Conservation (phyloP, 2,113 vertebrate genomes). For the Xyliphius kryptos region DNA sequence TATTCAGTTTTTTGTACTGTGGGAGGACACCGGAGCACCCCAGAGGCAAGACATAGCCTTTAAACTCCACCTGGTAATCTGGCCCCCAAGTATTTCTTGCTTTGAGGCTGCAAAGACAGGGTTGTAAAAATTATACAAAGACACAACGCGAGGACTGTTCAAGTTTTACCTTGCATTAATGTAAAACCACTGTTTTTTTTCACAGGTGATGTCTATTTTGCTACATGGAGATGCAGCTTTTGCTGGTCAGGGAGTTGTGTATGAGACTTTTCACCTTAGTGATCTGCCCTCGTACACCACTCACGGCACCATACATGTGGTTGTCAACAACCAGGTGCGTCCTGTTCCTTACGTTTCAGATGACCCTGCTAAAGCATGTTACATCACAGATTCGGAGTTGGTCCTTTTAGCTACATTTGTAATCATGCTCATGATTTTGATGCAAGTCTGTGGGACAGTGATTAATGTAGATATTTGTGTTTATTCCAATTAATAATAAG, state of each 20-base stretch:
- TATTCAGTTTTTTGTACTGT: too few relatives aligned
- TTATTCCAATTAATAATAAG: not conserved
- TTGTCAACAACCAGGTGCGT: slow-evolving; percentile 93
- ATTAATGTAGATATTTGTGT: not conserved
- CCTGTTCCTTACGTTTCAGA: not conserved
- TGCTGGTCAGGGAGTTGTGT: too few relatives aligned
- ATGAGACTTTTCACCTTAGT: slow-evolving; percentile 92
- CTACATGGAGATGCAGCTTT: too few relatives aligned
- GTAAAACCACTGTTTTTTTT: not conserved
- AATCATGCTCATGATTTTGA: not conserved
- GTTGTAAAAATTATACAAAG: too few relatives aligned
- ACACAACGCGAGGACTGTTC: not conserved
- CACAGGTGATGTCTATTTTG: slow-evolving; percentile 67
- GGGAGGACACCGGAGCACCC: too few relatives aligned
- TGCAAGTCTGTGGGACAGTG: not conserved
- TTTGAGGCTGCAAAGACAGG: too few relatives aligned
- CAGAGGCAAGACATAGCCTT: too few relatives aligned
- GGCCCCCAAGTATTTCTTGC: too few relatives aligned
- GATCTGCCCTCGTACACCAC: slow-evolving; percentile 93
- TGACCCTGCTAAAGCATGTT: not conserved
- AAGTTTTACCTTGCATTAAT: not conserved
- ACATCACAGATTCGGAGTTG: not conserved
- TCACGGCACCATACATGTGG: slow-evolving; percentile 86
- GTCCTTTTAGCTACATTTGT: not conserved
- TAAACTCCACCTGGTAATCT: too few relatives aligned